A percentile compares a stretch with the other conserved stretches of the same genome.
Conservation (phyloP, 2,888 invertebrate genomes). For the Cephonodes hylas region DNA sequence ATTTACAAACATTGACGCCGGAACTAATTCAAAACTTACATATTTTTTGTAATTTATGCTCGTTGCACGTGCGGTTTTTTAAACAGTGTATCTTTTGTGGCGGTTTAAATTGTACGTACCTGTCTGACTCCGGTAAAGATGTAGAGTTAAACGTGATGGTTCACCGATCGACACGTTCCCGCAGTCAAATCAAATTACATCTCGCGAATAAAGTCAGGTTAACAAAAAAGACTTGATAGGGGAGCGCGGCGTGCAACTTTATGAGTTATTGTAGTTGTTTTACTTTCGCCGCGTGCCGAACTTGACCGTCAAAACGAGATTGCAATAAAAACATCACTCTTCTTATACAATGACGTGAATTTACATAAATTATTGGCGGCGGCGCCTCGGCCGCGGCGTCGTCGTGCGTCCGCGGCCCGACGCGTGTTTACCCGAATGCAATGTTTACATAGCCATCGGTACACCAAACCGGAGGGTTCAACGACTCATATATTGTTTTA, state of each 20-base stretch:
- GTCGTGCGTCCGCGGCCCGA: conserved; percentile 22
- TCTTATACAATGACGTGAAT: conserved; percentile 75
- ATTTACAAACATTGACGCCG: conserved; percentile 55
- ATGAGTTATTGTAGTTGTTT: conserved; percentile 37
- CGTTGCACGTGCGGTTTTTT: neutral
- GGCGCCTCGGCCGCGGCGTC: conserved; percentile 51
- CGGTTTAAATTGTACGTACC: neutral
- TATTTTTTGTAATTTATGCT: conserved; percentile 18
- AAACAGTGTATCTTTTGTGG: neutral
- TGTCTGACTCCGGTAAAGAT: neutral
- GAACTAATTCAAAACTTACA: conserved; percentile 13
- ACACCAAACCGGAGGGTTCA: conserved; percentile 64
- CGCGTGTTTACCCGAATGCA: conserved; percentile 65
- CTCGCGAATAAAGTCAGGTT: neutral
- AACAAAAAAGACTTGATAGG: neutral
- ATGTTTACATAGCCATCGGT: conserved; percentile 66
- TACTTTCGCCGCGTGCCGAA: conserved; percentile 68
- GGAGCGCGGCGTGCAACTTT: conserved; percentile 13
- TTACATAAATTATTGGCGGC: conserved; percentile 79
- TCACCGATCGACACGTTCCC: neutral
- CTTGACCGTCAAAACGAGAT: conserved; percentile 78
- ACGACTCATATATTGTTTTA: conserved; percentile 76
- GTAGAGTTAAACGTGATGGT: neutral
- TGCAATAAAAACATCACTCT: conserved; percentile 75
- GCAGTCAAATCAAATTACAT: neutral